These are phyloP conservation scores for Sciaenops ocellatus DNA, from an alignment of 2,797 vertebrate genomes.

Conservation along the genomic window DNA sequence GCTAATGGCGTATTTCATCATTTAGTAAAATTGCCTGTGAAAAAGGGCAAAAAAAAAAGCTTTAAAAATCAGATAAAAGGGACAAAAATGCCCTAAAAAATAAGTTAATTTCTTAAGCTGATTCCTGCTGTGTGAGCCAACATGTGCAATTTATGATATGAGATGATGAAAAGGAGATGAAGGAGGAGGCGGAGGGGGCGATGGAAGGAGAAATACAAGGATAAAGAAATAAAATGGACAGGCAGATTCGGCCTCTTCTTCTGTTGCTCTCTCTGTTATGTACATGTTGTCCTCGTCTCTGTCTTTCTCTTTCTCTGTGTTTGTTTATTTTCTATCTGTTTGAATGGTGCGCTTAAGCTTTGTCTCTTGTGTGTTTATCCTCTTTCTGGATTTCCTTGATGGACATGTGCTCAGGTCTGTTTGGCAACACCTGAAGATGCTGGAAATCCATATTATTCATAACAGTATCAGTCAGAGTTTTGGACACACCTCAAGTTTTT, in stretches of 20 bases:
- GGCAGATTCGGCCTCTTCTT: conserved; percentile 7
- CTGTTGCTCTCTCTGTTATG: not conserved
- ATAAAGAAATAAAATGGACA: conserved; percentile 18
- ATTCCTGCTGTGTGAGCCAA: conserved; percentile 32
- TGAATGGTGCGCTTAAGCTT: not conserved
- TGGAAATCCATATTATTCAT: too few species aligned
- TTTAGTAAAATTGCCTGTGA: conserved; percentile 24
- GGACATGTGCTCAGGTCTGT: too few species aligned
- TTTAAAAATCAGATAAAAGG: conserved; percentile 31
- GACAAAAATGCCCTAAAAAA: conserved; percentile 46
- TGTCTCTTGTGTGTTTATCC: not conserved
- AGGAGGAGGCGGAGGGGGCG: not conserved
- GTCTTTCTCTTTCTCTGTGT: not conserved
- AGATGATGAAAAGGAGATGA: conserved; percentile 35
- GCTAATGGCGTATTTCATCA: conserved; percentile 43
- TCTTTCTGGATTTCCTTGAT: not conserved
- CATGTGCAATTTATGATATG: conserved; percentile 48
- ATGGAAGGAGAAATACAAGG: conserved; percentile 12
- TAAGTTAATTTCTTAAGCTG: conserved; percentile 40
- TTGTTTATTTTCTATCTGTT: not conserved
- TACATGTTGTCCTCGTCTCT: not conserved
- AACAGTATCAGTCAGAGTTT: too few species aligned
- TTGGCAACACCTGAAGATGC: not conserved
- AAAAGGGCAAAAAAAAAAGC: conserved; percentile 19
- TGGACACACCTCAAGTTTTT: too few species aligned